Evolutionary conservation across 1,140 invertebrate species (phyloP), one percentile per base, ranked within the genome.

Genomic region (Drosophila ercepeae): DNA sequence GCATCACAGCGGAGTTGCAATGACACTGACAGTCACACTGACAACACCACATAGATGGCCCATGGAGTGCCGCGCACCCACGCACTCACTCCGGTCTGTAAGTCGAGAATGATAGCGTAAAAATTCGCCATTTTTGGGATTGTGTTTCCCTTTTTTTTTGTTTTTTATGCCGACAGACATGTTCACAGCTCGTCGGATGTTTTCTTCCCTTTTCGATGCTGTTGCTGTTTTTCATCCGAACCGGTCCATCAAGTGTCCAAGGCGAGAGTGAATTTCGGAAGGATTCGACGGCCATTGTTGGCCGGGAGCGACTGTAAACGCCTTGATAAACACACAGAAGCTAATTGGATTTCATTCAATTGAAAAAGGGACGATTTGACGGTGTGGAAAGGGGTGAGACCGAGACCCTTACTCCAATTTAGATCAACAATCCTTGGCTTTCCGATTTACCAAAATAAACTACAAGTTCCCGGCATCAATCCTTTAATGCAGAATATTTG

Each of bases 261-360:
- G 36, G 36, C 36, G 36, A 4, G 36, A 13, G 36, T 39, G 14
- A 14, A 14, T 14, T 39, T 42, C 39, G 59, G 51, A 68, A 72
- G 78, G 79, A 78, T 72, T 72, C 72, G 65, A 58, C 71, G 59
- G 65, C 52, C 63, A 51, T 58, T 68, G 60, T 71, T 61, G 45
- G 45, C 45, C 65, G 11, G 18, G 9, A 63, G 70, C 41, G 36
- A 84, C 71, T 75, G 79, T 55, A 69, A 69, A 64, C 58, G 81
- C 69, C 67, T 88, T 86, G 82, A 73, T 88, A 84, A 86, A 69
- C 57, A 51, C 77, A 27, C 55, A 50, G 58, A 78, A 84, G 67
- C 77, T 88, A 88, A 84, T 88, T 84, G 76, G 73, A 84, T 88
- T 86, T 53, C 59, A 86, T 70, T 81, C 68, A 65, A 65, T 74